Percentiles rank a stretch among this genome's conserved stretches.
These are phyloP conservation scores for Desmodus rotundus DNA, from an alignment of 2,113 vertebrate genomes.

Conservation along the genomic window DNA sequence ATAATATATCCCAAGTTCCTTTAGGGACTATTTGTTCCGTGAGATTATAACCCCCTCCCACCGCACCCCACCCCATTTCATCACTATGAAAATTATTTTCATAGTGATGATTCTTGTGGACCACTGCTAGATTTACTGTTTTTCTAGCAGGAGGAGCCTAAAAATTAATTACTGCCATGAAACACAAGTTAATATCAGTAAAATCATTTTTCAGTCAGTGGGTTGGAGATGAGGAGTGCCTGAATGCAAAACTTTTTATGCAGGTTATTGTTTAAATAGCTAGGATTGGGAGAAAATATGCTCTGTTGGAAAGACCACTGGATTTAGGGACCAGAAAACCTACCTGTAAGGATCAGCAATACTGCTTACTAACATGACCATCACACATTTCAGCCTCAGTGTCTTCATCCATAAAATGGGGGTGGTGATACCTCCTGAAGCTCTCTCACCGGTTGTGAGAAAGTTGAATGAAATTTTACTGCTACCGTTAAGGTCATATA, in stretches of 20 bases:
- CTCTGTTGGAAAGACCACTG: neutral
- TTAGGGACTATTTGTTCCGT: neutral
- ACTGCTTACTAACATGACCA: neutral
- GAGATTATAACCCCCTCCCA: neutral
- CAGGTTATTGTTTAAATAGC: neutral
- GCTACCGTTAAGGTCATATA: neutral
- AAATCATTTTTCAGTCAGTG: neutral
- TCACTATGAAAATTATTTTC: neutral
- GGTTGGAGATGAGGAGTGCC: neutral
- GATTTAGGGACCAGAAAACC: neutral
- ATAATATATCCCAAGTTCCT: neutral
- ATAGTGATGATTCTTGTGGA: neutral
- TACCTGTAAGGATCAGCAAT: neutral
- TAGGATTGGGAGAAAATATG: neutral
- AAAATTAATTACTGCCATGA: constrained; percentile 26
- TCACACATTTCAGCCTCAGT: neutral
- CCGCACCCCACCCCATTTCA: no score
- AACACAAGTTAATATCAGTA: neutral
- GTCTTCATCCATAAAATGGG: neutral
- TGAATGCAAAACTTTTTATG: neutral
- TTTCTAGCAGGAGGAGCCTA: neutral
- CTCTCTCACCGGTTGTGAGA: neutral
- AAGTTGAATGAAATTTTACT: neutral
- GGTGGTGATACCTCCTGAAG: neutral
- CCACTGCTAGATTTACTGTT: neutral